Conservation (phyloP, 2,113 vertebrate species). For the Agapornis roseicollis region DNA sequence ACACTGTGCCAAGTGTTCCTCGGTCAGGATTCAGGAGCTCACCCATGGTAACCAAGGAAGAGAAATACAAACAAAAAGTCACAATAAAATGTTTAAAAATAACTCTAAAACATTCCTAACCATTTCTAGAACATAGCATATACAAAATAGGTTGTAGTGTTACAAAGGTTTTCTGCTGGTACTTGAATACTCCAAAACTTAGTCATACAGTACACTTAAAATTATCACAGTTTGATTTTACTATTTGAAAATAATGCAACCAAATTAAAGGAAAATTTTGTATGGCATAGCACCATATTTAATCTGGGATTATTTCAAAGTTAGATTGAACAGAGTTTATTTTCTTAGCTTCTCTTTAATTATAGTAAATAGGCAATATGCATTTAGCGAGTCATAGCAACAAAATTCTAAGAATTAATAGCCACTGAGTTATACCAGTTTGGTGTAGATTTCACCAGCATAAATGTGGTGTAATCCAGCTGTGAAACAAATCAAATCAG, state of each 20-base stretch:
- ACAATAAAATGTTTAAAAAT: constrained; percentile 61
- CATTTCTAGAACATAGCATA: constrained; percentile 36
- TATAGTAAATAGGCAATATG: background rate
- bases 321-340: background rate
- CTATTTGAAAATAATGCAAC: background rate
- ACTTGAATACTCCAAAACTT: background rate
- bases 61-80: constrained; percentile 34
- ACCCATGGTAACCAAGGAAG: constrained; percentile 1
- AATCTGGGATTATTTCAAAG: background rate
- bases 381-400: background rate
- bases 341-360: background rate
- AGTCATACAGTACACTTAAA: background rate
- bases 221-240: background rate
- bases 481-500: background rate
- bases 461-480: background rate
- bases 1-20: background rate
- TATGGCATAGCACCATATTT: background rate
- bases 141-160: background rate
- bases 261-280: background rate
- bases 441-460: background rate
- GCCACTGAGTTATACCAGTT: background rate
- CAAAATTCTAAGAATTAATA: background rate
- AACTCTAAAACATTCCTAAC: constrained; percentile 34
- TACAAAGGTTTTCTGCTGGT: background rate
- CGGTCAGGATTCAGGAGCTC: background rate